Conservation (phyloP, 1,140 invertebrate species). For the Charaxes varanes region DNA sequence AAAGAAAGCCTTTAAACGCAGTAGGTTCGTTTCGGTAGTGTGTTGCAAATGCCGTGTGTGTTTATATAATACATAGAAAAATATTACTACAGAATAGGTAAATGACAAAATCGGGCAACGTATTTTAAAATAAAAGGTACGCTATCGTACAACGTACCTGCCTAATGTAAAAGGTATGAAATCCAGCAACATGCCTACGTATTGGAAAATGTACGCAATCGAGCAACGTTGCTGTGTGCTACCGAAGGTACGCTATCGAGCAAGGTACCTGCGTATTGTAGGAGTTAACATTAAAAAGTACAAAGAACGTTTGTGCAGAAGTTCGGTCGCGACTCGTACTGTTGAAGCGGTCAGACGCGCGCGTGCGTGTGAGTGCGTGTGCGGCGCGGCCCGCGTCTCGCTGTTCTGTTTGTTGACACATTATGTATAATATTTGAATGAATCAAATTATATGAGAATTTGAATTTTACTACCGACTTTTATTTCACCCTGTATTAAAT, state of each 20-base stretch:
- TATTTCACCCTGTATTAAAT: slow-evolving; percentile 29
- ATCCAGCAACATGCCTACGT: too few species aligned
- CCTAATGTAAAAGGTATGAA: too few species aligned
- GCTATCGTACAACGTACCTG: too few species aligned
- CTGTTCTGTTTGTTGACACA: slow-evolving; percentile 72
- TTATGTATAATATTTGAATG: slow-evolving; percentile 73
- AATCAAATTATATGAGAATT: slow-evolving; percentile 73
- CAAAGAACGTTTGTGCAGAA: slow-evolving; percentile 69
- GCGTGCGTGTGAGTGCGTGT: slow-evolving; percentile 24
- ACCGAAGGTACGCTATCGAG: too few species aligned
- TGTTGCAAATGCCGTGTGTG: too few species aligned
- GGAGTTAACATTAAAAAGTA: slow-evolving; percentile 40
- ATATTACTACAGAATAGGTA: background rate
- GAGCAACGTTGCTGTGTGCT: too few species aligned
- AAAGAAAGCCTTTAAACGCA: too few species aligned
- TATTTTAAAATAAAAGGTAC: too few species aligned
- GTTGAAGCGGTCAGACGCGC: slow-evolving; percentile 28
- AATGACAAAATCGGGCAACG: slow-evolving; percentile 9
- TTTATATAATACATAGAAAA: too few species aligned
- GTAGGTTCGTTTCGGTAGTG: too few species aligned
- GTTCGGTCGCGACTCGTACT: slow-evolving; percentile 52
- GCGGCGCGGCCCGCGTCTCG: slow-evolving; percentile 55
- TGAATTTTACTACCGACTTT: slow-evolving; percentile 57
- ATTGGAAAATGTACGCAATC: too few species aligned
- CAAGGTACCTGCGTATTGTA: slow-evolving; percentile 8